Evolutionary conservation across 2,888 invertebrate genomes (phyloP).

Genomic region (Diabrotica balteata): DNA sequence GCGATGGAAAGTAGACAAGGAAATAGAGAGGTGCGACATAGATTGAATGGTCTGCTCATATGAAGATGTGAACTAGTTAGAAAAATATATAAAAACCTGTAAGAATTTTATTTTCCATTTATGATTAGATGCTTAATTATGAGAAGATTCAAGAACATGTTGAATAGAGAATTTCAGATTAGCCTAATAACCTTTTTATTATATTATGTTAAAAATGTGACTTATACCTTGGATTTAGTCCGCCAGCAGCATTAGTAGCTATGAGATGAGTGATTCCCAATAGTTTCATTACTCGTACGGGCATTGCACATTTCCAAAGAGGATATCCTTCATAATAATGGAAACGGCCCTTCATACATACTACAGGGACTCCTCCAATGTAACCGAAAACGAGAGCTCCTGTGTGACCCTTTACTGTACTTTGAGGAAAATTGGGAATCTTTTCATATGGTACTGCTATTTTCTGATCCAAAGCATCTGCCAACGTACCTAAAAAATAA

Average conservation of each 20-base stretch:
- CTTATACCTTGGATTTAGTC: slow-evolving; percentile 74
- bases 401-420: slow-evolving; percentile 86
- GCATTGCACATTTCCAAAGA: slow-evolving; percentile 86
- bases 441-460: slow-evolving; percentile 69
- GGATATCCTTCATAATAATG: slow-evolving; percentile 95
- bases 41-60: too few species aligned
- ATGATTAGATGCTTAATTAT: too few species aligned
- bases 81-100: too few species aligned
- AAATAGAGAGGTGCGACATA: too few species aligned
- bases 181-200: too few species aligned
- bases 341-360: slow-evolving; percentile 94
- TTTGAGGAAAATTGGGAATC: slow-evolving; percentile 92
- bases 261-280: slow-evolving; percentile 80
- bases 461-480: slow-evolving; percentile 33
- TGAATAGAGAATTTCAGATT: too few species aligned
- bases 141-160: too few species aligned
- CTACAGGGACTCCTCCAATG: slow-evolving; percentile 76
- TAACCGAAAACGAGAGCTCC: slow-evolving; percentile 79
- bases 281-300: slow-evolving; percentile 91
- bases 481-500: slow-evolving; percentile 16
- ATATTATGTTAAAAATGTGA: background rate
- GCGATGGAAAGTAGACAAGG: too few species aligned
- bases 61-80: too few species aligned
- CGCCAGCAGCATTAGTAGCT: slow-evolving; percentile 94
- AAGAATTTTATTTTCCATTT: too few species aligned